Evolutionary conservation across 2,113 vertebrate species (phyloP), one percentile per base, ranked within the genome.

Genomic region (Phalacrocorax pelagicus): DNA sequence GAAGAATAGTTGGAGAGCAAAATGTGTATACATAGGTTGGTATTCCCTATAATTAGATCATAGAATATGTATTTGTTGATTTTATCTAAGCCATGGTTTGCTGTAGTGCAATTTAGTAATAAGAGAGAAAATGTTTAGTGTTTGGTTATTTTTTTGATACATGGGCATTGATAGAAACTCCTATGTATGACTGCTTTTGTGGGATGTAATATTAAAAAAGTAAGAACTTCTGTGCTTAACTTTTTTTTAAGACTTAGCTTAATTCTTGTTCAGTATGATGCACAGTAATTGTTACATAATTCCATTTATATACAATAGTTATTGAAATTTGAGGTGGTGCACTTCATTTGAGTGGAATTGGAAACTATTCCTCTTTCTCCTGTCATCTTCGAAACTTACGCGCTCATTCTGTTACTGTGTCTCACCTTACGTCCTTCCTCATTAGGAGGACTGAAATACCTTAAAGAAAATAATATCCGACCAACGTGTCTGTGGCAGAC

Each of bases 301-400:
- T 95, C 95, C 63, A 73, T 95, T 82, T 96, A 27, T 80, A 70
- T 86, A 72, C 30, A 73, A 44, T 81, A 81, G 40, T 89, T 73
- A 34, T 40, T 65, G 24, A 70, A 52, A 58, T 63, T 71, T 65
- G 26, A 47, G 21, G 11, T 47, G 2, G 23, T 75, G 11, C 11
- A n/a, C 34, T 65, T 73, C 20, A 52, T 73, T 61, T 55, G 42
- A 46, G 38, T 47, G 38, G 38, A 75, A 32, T 21, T 40, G 44
- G 32, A 67, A 79, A 40, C 30, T 55, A 15, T 36, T 79, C 23
- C 10, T 69, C 44, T 54, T 78, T 29, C 17, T 81, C 22, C 19
- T 82, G 27, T 49, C 15, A 11, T 73, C 13, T 55, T 87, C 51
- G 65, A 66, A 83, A 73, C 46, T 69, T 54, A 19, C 9, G 24